Percentiles rank a stretch among this genome's conserved stretches.
phyloP scores from a whole-genome alignment of 2,797 vertebrate genomes.

The Carapus acus region DNA sequence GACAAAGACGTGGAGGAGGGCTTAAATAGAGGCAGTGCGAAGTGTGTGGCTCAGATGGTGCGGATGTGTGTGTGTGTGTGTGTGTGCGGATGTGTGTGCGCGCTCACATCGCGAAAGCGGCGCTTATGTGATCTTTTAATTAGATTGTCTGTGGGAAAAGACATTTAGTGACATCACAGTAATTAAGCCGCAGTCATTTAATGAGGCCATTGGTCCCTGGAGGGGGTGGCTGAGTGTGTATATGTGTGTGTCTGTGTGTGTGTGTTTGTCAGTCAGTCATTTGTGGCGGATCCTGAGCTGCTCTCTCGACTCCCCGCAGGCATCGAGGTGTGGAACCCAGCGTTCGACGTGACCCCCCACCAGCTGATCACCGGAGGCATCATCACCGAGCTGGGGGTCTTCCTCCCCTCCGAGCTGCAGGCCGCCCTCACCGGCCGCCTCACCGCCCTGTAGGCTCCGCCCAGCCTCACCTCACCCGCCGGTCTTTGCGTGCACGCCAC shows the following conservation, averaged over 20 bases:
- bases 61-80: conserved; percentile 3
- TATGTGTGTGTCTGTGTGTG: too few relatives aligned
- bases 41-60: conserved; percentile 5
- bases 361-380: conserved; percentile 90
- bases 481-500: conserved; percentile 52
- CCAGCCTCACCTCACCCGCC: conserved; percentile 37
- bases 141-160: conserved; percentile 28
- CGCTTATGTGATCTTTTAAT: conserved; percentile 40
- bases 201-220: conserved; percentile 37
- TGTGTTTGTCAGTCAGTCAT: conserved; percentile 5
- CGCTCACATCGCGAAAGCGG: conserved; percentile 17
- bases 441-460: conserved; percentile 71
- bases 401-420: conserved; percentile 81
- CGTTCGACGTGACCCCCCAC: conserved; percentile 90
- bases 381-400: conserved; percentile 88
- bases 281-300: neutral
- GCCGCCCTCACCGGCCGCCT: conserved; percentile 73
- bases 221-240: too few relatives aligned
- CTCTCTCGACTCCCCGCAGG: conserved; percentile 59
- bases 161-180: conserved; percentile 48
- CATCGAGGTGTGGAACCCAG: conserved; percentile 90
- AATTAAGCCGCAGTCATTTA: conserved; percentile 58
- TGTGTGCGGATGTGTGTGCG: conserved; percentile 24
- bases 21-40: neutral
- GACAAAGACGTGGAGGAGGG: neutral